Evolutionary conservation across 30 jellyfish, hydroid and myxozoan genomes (phyloP).

Genomic region (Catostylus mosaicus): DNA sequence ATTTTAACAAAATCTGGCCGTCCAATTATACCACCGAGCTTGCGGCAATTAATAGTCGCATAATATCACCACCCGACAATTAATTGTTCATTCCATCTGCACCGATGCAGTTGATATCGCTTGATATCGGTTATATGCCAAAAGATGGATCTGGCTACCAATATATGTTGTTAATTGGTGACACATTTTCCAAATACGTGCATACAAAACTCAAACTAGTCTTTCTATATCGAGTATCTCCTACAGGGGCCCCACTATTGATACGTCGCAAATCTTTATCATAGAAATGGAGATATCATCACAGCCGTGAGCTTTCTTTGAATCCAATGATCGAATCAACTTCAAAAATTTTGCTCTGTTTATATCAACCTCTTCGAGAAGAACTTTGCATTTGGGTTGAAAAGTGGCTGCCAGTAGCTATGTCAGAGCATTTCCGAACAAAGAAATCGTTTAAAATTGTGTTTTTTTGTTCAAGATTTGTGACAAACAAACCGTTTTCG

Average conservation of each 20-base stretch:
- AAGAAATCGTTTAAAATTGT: slow-evolving; percentile 37
- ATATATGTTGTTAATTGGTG: slow-evolving; percentile 6
- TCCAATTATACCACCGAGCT: slow-evolving; percentile 28
- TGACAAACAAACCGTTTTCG: slow-evolving; percentile 5
- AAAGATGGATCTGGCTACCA: neutral
- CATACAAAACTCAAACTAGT: no score
- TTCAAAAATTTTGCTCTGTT: slow-evolving; percentile 23
- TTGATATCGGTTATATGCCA: slow-evolving; percentile 18
- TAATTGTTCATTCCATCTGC: neutral
- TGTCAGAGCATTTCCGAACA: slow-evolving; percentile 43
- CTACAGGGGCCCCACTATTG: slow-evolving; percentile 45
- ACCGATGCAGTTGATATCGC: neutral
- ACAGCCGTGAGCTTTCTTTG: slow-evolving; percentile 73
- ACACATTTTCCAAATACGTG: no score
- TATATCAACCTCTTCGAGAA: slow-evolving; percentile 39
- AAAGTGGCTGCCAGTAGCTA: slow-evolving; percentile 48
- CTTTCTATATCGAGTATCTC: no score
- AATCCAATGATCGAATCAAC: slow-evolving; percentile 36
- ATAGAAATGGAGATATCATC: slow-evolving; percentile 39
- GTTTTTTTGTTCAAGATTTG: slow-evolving; percentile 6
- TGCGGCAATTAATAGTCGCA: slow-evolving; percentile 17
- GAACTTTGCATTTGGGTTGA: slow-evolving; percentile 31
- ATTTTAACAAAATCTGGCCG: slow-evolving; percentile 54
- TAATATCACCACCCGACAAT: slow-evolving; percentile 18
- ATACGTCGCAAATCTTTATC: slow-evolving; percentile 33